These are phyloP conservation scores for Pteropus rufus DNA, from an alignment of 2,797 vertebrate species.

Conservation along the genomic window DNA sequence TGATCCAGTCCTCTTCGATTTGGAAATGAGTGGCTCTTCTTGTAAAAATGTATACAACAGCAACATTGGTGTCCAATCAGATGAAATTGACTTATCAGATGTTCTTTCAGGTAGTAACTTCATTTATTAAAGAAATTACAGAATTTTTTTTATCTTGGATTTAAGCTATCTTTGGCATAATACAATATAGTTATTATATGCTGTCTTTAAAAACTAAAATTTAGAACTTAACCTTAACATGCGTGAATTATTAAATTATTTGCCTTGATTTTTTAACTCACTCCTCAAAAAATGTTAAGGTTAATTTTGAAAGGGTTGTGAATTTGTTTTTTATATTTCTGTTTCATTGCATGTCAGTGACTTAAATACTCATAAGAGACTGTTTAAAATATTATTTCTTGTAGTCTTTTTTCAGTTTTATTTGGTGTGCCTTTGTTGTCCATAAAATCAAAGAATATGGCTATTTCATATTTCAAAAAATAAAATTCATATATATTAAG, in stretches of 20 bases:
- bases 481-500: not conserved
- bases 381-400: not conserved
- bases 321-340: not conserved
- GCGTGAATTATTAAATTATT: not conserved
- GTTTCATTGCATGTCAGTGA: not conserved
- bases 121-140: slow-evolving; percentile 45
- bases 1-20: slow-evolving; percentile 98
- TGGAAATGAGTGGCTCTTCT: slow-evolving; percentile 98
- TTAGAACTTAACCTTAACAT: not conserved
- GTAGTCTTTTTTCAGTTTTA: not conserved
- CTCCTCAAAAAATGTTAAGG: not conserved
- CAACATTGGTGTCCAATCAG: slow-evolving; percentile 95
- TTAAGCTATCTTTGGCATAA: not conserved
- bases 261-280: not conserved
- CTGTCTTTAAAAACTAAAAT: slow-evolving; percentile 25
- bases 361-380: slow-evolving; percentile 2
- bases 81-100: slow-evolving; percentile 99
- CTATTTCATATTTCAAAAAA: slow-evolving; percentile 13
- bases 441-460: not conserved
- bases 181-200: not conserved
- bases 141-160: not conserved
- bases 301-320: not conserved
- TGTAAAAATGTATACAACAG: slow-evolving; percentile 97
- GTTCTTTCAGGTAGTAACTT: slow-evolving; percentile 92
- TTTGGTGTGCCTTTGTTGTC: not conserved